These are phyloP conservation scores for Nasonia longicornis DNA, from an alignment of 1,140 invertebrate genomes.

Conservation along the genomic window DNA sequence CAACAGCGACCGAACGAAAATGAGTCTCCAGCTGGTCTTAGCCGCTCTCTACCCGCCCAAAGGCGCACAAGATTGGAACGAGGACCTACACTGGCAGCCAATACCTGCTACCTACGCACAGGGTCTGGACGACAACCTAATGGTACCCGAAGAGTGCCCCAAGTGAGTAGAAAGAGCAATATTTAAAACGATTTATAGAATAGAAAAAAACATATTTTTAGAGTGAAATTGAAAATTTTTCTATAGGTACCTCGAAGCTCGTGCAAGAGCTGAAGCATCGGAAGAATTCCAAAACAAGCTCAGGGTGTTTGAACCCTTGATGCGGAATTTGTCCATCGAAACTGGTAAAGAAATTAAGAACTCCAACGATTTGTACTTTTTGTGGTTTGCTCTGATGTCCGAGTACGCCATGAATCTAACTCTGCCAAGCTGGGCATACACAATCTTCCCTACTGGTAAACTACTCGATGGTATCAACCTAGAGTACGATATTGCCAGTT, in stretches of 20 bases:
- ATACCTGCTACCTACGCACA: slow-evolving; percentile 53
- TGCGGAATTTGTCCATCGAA: slow-evolving; percentile 50
- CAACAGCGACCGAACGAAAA: slow-evolving; percentile 72
- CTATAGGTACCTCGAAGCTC: neutral
- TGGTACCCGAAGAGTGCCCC: slow-evolving; percentile 49
- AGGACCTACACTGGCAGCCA: slow-evolving; percentile 61
- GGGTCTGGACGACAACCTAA: slow-evolving; percentile 45
- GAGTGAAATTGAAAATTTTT: neutral
- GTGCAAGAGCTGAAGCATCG: neutral
- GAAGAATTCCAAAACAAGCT: slow-evolving; percentile 34
- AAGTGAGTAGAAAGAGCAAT: slow-evolving; percentile 28
- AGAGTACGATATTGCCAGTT: slow-evolving; percentile 66
- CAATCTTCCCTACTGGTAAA: slow-evolving; percentile 54
- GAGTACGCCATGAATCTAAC: slow-evolving; percentile 51
- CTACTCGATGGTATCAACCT: slow-evolving; percentile 51
- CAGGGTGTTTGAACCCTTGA: slow-evolving; percentile 44
- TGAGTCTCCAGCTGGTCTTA: slow-evolving; percentile 63
- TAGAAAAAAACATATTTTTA: neutral
- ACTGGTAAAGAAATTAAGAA: slow-evolving; percentile 54
- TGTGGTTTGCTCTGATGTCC: slow-evolving; percentile 56
- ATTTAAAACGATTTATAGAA: too few species aligned
- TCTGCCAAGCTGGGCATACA: slow-evolving; percentile 56
- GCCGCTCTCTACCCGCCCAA: slow-evolving; percentile 61
- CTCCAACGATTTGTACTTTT: slow-evolving; percentile 51
- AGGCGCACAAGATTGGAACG: slow-evolving; percentile 55